Conservation (phyloP, 1,140 invertebrate species). For the Alviniconcha marisindica region DNA sequence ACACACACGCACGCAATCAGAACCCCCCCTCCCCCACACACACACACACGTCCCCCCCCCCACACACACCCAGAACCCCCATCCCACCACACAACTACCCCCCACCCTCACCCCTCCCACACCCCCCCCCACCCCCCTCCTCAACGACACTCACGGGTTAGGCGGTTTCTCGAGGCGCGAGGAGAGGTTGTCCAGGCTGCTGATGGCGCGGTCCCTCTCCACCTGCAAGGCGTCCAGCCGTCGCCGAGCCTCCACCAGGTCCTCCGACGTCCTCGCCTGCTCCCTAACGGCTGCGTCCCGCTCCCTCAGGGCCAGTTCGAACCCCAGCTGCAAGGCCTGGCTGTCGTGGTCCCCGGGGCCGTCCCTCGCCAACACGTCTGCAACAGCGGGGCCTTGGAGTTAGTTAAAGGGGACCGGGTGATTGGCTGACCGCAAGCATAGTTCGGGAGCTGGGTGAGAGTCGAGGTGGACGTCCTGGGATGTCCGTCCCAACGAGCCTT, state of each 20-base stretch:
- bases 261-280: slow-evolving; percentile 66
- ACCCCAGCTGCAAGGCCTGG: slow-evolving; percentile 68
- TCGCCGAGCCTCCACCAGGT: slow-evolving; percentile 60
- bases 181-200: slow-evolving; percentile 60
- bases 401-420: too few relatives aligned
- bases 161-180: slow-evolving; percentile 33
- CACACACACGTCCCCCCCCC: too few relatives aligned
- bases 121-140: too few relatives aligned
- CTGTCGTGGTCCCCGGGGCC: slow-evolving; percentile 49
- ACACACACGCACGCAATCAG: too few relatives aligned
- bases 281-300: slow-evolving; percentile 70
- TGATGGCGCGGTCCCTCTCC: slow-evolving; percentile 67
- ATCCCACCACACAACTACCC: background rate
- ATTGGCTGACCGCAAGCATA: too few relatives aligned
- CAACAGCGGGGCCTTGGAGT: too few relatives aligned
- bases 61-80: too few relatives aligned
- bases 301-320: slow-evolving; percentile 72
- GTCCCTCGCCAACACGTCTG: background rate
- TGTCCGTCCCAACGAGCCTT: too few relatives aligned
- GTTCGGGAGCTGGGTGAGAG: too few relatives aligned
- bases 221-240: slow-evolving; percentile 60
- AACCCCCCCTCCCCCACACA: too few relatives aligned
- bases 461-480: too few relatives aligned
- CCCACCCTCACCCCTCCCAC: background rate
- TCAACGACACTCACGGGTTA: slow-evolving; percentile 51